Base-by-base conservation (phyloP, 2,888 invertebrate genomes). In the Cheilosia grossa region DNA sequence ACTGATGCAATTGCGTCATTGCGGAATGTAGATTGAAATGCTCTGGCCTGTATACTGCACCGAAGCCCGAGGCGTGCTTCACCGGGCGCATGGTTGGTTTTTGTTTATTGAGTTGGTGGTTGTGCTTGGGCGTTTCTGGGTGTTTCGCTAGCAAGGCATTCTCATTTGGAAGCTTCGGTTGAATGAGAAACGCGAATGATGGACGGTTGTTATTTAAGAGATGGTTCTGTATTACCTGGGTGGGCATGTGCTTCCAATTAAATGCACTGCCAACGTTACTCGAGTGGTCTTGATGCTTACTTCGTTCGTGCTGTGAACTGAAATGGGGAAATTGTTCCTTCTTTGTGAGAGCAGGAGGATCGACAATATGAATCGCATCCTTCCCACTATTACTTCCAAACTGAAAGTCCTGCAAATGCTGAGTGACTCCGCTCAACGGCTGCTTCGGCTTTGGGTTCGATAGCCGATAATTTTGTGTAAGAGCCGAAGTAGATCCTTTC, bases 311-410 rank as follows among this genome's bases (percentile, higher is more conserved):
- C 7, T n/a, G 30, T 2, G 15, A 10, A 6, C 2, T 33, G 17
- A 17, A 70, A 37, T 54, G 53, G 21, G 15, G 56, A 0, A 85
- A 83, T 63, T 90, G 90, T 3, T 90, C 80, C 49, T 89, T 88
- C 69, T 89, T 89, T 49, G 90, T 90, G 61, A 90, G 89, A 64
- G 82, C 87, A 0, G 91, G 91, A 0, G 91, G 90, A 53, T 91
- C 91, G 17, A 91, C 89, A 40, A 91, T 90, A 67, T 89, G 89
- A 58, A 91, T 91, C 0, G 91, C 91, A 80, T 91, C 90, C 2
- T 88, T 89, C 87, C 89, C 89, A 9, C 89, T 88, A 24, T 89
- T 89, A 30, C 88, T 88, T 67, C 87, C 89, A 15, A 89, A 89
- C 1, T 88, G 87, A n/a, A 90, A 78, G 53, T 88, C 88, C 87